These are phyloP conservation scores for Enteromius argenteus DNA, from an alignment of 2,797 vertebrate species.

Conservation along the genomic window DNA sequence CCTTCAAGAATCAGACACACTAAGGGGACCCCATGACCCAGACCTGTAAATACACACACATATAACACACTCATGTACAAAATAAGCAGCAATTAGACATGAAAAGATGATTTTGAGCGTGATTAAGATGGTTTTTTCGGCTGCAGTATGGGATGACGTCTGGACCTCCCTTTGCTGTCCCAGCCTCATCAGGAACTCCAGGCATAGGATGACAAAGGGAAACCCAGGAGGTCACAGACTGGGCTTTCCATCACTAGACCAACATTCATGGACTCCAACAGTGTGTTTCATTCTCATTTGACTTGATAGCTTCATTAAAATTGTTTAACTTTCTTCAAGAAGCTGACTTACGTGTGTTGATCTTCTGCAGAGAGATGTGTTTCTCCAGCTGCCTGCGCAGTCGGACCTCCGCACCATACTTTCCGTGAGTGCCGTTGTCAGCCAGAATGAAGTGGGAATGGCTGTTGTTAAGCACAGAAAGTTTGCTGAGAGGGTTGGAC, in stretches of 20 bases:
- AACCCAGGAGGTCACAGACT: constrained; percentile 90
- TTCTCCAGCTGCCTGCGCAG: constrained; percentile 93
- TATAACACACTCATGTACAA: not conserved
- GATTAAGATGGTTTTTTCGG: not conserved
- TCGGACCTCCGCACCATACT: constrained; percentile 94
- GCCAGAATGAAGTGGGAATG: constrained; percentile 97
- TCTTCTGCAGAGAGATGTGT: constrained; percentile 97
- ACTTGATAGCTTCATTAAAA: not conserved
- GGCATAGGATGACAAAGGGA: constrained; percentile 99
- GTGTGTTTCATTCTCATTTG: not conserved
- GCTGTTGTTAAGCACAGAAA: constrained; percentile 92
- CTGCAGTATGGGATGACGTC: constrained; percentile 80
- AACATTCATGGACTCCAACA: constrained; percentile 19
- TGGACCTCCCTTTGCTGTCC: constrained; percentile 98
- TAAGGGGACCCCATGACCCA: constrained; percentile 96
- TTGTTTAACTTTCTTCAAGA: not conserved
- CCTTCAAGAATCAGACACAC: constrained; percentile 96
- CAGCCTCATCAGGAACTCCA: constrained; percentile 90
- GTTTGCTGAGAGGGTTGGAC: constrained; percentile 95
- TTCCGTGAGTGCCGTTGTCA: constrained; percentile 93
- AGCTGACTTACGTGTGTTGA: constrained; percentile 91
- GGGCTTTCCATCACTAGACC: constrained; percentile 39
- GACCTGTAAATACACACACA: constrained; percentile 75
- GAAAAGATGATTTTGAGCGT: not conserved
- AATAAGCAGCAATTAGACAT: not conserved